Evolutionary conservation across 2,113 vertebrate species (phyloP), one percentile per base, ranked within the genome.

Genomic region (Barnardius zonarius): DNA sequence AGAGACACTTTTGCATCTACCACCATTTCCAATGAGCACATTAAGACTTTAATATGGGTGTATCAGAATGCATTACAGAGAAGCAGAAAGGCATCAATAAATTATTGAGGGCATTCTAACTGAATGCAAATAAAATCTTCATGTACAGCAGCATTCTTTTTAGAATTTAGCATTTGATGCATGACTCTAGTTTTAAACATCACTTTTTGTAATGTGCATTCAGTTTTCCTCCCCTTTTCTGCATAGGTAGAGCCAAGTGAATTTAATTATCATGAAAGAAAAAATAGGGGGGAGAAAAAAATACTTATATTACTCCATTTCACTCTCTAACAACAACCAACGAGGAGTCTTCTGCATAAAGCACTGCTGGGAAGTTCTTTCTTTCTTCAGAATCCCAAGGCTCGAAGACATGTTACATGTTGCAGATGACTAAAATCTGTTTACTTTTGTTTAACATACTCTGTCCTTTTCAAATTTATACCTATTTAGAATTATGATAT

Each of bases 21-120:
- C 84, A 35, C 57, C 66, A 93, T 73, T 94, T 91, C 82, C 75
- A 96, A 4, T 4, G 23, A 86, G 64, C 46, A 70, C 87, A 93
- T 79, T 94, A 92, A 94, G 61, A 37, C 51, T 93, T 94, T 95
- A 94, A 90, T 90, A 64, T 1, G 27, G 33, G 8, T 75, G 18
- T 80, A 83, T 57, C 82, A 70, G 68, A 90, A 93, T 81, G 41
- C 85, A 92, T 28, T 88, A 55, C 76, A 80, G 75, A 93, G n/a
- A 85, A 72, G 72, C 35, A 88, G 63, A 92, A 94, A 94, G 27
- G 27, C 20, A 64, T 3, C 43, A 72, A 83, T 95, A 92, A 90
- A 96, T 96, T 94, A 93, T 93, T 77, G 55, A 88, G 76, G 46
- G 68, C 12, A 75, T 88, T 93, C 49, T 83, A 94, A 94, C 37